These are phyloP conservation scores for Pteropus rufus DNA, from an alignment of 2,797 vertebrate genomes.

Conservation along the genomic window DNA sequence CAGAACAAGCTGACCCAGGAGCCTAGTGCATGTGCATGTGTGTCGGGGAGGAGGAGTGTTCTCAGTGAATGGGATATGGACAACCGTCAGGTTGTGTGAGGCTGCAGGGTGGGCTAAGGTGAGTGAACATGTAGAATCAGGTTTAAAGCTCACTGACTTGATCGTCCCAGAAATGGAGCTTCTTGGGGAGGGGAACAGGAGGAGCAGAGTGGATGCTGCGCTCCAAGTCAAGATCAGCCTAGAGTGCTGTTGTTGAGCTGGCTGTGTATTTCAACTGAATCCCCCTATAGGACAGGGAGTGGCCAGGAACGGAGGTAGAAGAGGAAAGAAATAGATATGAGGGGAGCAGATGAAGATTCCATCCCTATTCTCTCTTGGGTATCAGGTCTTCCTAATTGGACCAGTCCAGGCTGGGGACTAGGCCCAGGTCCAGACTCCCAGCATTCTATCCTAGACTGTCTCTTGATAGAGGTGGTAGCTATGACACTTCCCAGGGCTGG, in stretches of 20 bases:
- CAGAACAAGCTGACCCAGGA: background rate
- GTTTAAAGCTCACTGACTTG: background rate
- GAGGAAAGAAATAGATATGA: background rate
- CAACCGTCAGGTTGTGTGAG: background rate
- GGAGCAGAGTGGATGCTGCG: accelerated
- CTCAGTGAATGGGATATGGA: background rate
- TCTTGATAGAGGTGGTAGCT: background rate
- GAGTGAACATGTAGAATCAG: background rate
- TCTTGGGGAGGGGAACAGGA: background rate
- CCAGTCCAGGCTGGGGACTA: background rate
- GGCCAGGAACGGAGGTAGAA: background rate
- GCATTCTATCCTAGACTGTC: background rate
- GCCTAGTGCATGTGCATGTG: background rate
- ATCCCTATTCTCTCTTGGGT: background rate
- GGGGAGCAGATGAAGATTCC: background rate
- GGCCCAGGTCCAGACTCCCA: background rate
- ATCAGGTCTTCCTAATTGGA: background rate
- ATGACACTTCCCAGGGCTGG: background rate
- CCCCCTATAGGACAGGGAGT: background rate
- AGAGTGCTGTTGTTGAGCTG: background rate
- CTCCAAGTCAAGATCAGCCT: background rate
- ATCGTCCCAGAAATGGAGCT: background rate
- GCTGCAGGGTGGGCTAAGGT: background rate
- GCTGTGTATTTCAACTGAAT: background rate
- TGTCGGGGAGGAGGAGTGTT: background rate